phyloP scores from a whole-genome alignment of 35 echinoderm and acorn worm species.

The Heliocidaris erythrogramma region DNA sequence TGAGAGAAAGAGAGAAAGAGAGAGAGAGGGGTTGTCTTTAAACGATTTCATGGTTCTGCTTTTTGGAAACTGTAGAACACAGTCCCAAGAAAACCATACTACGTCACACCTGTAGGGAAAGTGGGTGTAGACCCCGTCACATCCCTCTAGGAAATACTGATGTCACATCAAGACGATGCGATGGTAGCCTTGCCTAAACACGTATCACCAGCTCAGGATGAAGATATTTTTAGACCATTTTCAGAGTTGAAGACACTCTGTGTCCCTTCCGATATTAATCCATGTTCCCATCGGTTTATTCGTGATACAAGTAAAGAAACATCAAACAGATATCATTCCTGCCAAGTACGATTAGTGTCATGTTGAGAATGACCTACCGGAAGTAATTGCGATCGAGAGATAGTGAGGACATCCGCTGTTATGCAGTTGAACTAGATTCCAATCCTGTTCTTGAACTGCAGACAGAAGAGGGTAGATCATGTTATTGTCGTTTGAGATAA shows the following conservation, averaged over 20 bases:
- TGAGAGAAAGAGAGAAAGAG: no score
- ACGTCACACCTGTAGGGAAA: background rate
- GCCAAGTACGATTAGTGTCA: background rate
- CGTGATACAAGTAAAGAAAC: background rate
- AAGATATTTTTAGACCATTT: background rate
- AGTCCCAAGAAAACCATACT: background rate
- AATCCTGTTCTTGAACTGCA: background rate
- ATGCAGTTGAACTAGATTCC: background rate
- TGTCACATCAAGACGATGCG: background rate
- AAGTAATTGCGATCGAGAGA: background rate
- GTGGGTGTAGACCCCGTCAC: background rate
- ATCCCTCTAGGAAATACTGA: background rate
- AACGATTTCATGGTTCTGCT: background rate
- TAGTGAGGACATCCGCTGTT: background rate
- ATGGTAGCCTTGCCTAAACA: background rate
- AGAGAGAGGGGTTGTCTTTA: no score
- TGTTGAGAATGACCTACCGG: background rate
- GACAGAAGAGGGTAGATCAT: background rate
- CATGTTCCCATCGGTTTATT: background rate
- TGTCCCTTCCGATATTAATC: background rate
- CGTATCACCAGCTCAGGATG: background rate
- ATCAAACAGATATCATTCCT: background rate
- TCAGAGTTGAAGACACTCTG: background rate
- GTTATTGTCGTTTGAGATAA: background rate
- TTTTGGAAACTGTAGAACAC: background rate